These are phyloP conservation scores for Aethes cnicana DNA, from an alignment of 2,888 invertebrate species.

Conservation along the genomic window DNA sequence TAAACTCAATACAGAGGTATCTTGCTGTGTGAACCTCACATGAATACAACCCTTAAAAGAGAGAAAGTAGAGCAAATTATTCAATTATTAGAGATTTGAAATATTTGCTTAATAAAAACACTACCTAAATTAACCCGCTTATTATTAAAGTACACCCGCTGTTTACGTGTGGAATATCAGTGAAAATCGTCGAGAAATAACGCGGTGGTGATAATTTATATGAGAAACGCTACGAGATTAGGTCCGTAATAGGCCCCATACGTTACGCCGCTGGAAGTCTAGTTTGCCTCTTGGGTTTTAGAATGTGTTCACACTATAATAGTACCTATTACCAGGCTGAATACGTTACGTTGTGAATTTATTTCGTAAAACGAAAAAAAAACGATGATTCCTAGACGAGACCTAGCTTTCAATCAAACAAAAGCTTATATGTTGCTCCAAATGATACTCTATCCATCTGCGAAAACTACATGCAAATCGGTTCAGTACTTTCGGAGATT, in stretches of 20 bases:
- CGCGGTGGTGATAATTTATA: constrained; percentile 61
- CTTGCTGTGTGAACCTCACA: too few species aligned
- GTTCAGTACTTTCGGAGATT: too few species aligned
- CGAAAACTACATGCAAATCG: too few species aligned
- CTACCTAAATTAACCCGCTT: constrained; percentile 2
- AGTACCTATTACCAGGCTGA: not conserved
- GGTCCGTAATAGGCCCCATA: constrained; percentile 66
- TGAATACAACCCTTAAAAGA: too few species aligned
- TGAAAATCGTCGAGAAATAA: constrained; percentile 50
- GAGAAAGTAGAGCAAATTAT: too few species aligned
- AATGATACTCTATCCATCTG: too few species aligned
- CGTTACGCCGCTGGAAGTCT: constrained; percentile 53
- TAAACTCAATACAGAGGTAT: too few species aligned
- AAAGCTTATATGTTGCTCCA: not conserved
- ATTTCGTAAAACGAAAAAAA: not conserved
- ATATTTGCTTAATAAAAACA: constrained; percentile 3
- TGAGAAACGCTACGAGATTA: constrained; percentile 71
- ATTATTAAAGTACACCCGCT: constrained; percentile 39
- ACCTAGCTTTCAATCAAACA: not conserved
- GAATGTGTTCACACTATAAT: constrained; percentile 22
- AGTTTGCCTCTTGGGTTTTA: constrained; percentile 28
- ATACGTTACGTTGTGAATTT: not conserved
- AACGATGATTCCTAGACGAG: not conserved
- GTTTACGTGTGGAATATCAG: constrained; percentile 50
- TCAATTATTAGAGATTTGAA: too few species aligned